These are phyloP conservation scores for Tetraneura akinire DNA, from an alignment of 1,140 invertebrate genomes.

Conservation along the genomic window DNA sequence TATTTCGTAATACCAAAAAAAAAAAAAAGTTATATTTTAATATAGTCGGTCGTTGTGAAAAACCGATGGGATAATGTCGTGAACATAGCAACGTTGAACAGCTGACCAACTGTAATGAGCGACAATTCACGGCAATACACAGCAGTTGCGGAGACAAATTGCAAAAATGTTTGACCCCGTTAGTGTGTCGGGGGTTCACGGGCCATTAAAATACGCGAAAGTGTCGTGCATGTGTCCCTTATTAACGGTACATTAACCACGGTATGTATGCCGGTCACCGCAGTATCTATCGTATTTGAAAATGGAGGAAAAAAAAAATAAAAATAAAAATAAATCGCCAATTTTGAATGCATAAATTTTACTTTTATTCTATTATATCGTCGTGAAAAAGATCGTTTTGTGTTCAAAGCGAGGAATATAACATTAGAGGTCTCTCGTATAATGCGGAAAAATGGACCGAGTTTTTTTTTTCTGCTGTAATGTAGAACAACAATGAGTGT, in stretches of 20 bases:
- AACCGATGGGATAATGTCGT: too few species aligned
- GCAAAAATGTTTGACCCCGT: conserved; percentile 36
- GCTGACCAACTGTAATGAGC: conserved; percentile 11
- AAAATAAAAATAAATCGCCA: too few species aligned
- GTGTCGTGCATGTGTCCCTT: conserved; percentile 44
- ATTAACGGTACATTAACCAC: conserved; percentile 48
- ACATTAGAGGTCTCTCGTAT: conserved; percentile 28
- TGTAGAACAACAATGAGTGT: conserved; percentile 23
- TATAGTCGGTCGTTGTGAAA: neutral
- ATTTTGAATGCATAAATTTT: conserved; percentile 32
- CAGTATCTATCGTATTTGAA: neutral
- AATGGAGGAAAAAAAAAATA: conserved; percentile 4
- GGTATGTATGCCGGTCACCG: conserved; percentile 5
- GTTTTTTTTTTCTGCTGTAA: neutral
- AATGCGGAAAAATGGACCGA: conserved; percentile 33
- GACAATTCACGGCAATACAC: conserved; percentile 23
- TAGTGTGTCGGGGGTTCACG: conserved; percentile 10
- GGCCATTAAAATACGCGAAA: conserved; percentile 38
- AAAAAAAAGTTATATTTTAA: neutral
- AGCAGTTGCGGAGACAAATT: conserved; percentile 38
- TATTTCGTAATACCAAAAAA: neutral
- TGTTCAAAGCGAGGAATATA: neutral
- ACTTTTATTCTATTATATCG: conserved; percentile 20
- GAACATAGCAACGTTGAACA: too few species aligned
- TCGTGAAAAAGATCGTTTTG: neutral